Base-by-base conservation (phyloP, 2,113 vertebrate genomes). In the Hydrolagus affinis region DNA sequence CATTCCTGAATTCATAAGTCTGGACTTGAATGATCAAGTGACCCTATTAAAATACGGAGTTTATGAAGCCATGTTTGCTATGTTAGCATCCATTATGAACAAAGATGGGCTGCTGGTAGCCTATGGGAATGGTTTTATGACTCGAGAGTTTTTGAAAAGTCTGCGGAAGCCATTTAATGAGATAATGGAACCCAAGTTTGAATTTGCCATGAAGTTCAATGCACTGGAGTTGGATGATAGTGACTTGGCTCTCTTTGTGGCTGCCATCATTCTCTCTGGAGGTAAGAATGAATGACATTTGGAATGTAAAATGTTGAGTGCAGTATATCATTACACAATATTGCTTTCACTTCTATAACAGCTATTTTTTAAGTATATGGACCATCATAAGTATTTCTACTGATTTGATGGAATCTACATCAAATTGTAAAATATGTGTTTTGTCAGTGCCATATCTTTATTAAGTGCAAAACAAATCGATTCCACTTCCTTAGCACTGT, bases 131-230 rank as follows among this genome's bases (percentile, higher is more conserved):
- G 97, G 98, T 17, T 99, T 99, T 85, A 96, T 99, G 87, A 99
- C 98, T 0, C 92, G 98, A 0, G 97, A 99, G 86, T 99, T 99
- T 90, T 94, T 99, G n/a, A 99, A 98, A 87, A 97, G 96, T 89
- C 93, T 99, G 56, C 92, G 98, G 17, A 95, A 97, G 64, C 98
- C 97, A 0, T 97, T 99, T 87, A 98, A 97, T 32, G 97, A 98
- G 25, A 98, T 99, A 91, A 96, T 99, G 96, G 97, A 99, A 88
- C 97, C 97, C 0, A 99, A 99, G 92, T 99, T 99, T 86, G 96
- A 98, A 87, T 99, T 99, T 69, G 97, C 98, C 23, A 97, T 97
- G 95, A 98, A 96, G 92, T 99, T 99, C 89, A 99, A 99, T 2
- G 91, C 95, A 0, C 91, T 99, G 88, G 96, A 97, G 85, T 90